Evolutionary conservation across 2,113 vertebrate genomes (phyloP).

Genomic region (Penelope pileata): DNA sequence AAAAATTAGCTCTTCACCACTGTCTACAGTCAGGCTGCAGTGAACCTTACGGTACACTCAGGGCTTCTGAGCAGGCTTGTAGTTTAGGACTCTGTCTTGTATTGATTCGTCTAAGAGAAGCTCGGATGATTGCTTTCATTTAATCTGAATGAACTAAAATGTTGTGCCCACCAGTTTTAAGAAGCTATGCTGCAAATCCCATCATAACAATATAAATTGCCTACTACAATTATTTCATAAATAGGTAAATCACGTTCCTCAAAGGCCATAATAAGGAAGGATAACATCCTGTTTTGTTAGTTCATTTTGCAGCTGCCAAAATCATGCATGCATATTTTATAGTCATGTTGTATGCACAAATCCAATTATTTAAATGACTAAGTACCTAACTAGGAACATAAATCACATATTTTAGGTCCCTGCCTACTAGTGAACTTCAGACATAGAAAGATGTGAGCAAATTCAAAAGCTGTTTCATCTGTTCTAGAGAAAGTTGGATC

Average conservation of each 20-base stretch:
- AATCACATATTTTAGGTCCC: background rate
- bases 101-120: background rate
- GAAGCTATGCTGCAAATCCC: background rate
- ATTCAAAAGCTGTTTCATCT: constrained; percentile 12
- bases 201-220: background rate
- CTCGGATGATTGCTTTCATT: background rate
- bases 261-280: background rate
- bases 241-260: background rate
- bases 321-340: background rate
- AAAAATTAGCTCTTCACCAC: background rate
- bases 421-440: background rate
- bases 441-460: background rate
- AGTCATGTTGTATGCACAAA: background rate
- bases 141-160: background rate
- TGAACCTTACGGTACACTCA: background rate
- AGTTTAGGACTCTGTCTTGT: background rate
- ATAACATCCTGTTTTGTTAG: background rate
- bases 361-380: background rate
- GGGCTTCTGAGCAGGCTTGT: background rate
- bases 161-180: background rate
- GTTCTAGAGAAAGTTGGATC: background rate
- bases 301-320: constrained; percentile 21
- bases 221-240: background rate
- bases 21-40: background rate
- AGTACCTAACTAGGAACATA: background rate